Evolutionary conservation across 2,797 vertebrate species (phyloP), one percentile per base, ranked within the genome.

Genomic region (Microctenopoma steveboyesi): DNA sequence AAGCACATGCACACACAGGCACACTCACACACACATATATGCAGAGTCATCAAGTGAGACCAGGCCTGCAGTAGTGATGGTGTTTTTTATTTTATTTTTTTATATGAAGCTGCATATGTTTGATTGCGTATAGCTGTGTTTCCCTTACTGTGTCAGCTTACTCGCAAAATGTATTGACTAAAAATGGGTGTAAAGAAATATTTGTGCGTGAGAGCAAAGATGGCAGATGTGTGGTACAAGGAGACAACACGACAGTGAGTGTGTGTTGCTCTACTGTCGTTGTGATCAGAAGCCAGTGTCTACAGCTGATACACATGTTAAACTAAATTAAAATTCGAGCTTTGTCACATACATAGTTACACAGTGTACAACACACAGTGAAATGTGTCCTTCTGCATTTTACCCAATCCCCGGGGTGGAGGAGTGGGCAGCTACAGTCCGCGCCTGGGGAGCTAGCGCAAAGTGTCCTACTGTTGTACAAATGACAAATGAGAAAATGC

Each of bases 31-130:
- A 69, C 30, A 47, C n/a, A 55, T 45, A 59, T 27, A 56, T 1
- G 25, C 74, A 76, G 22, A 50, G 39, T 42, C 68, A 71, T 66
- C 16, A 52, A 45, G 54, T 52, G 18, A 63, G 30, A 27, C 28
- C 59, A 62, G 40, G 4, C 25, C 49, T 69, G 67, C 67, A 49
- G 60, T 45, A 12, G 15, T 15, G 27, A 27, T 40, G 27, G 48
- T n/a, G 49, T 69, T 55, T 35, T 73, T 10, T 33, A 67, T 53
- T 39, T 39, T 39, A 39, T 39, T 39, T 39, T 72, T 52, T 11
- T 72, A 39, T 72, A 54, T 49, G 42, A 61, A 52, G 42, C 53
- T 7, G 14, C 12, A 30, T 8, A 4, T 16, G 40, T 10, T 47
- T 22, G 48, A 40, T 45, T 61, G 22, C 22, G 59, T 39, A 22